A percentile compares a stretch with the other conserved stretches of the same genome.
Conservation (phyloP, 2,888 invertebrate genomes). For the Lottia gigantea region DNA sequence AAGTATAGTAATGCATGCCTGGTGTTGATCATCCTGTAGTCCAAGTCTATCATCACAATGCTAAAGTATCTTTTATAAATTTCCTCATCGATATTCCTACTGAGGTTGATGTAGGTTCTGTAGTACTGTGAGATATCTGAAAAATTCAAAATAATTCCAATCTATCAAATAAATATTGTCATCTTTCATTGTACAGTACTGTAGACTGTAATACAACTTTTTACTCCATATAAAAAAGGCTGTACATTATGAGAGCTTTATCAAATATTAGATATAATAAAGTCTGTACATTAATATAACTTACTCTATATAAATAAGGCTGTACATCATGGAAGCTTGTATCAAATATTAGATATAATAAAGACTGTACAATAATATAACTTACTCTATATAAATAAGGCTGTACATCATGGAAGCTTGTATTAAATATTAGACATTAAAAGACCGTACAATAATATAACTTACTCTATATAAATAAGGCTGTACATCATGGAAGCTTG, state of each 20-base stretch:
- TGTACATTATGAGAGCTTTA: no score
- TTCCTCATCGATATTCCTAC: slow-evolving; percentile 91
- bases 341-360: slow-evolving; percentile 70
- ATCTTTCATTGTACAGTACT: neutral
- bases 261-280: slow-evolving; percentile 70
- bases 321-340: no score
- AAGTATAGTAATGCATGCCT: no score
- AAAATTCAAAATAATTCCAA: slow-evolving; percentile 39
- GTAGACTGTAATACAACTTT: slow-evolving; percentile 52
- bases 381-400: slow-evolving; percentile 94
- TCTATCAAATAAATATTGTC: neutral
- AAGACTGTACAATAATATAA: slow-evolving; percentile 1
- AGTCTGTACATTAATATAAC: slow-evolving; percentile 20
- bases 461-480: slow-evolving; percentile 94
- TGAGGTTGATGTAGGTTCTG: slow-evolving; percentile 81
- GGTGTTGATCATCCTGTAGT: no score
- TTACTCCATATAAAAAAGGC: slow-evolving; percentile 93
- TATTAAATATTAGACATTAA: slow-evolving; percentile 70
- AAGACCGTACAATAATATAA: slow-evolving; percentile 1
- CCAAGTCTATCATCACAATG: slow-evolving; percentile 45
- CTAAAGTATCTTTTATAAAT: slow-evolving; percentile 85
- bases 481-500: slow-evolving; percentile 90
- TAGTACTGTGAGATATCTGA: slow-evolving; percentile 75
- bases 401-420: no score
- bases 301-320: slow-evolving; percentile 95